phyloP scores from a whole-genome alignment of 2,797 vertebrate genomes.

The Intellagama lesueurii region DNA sequence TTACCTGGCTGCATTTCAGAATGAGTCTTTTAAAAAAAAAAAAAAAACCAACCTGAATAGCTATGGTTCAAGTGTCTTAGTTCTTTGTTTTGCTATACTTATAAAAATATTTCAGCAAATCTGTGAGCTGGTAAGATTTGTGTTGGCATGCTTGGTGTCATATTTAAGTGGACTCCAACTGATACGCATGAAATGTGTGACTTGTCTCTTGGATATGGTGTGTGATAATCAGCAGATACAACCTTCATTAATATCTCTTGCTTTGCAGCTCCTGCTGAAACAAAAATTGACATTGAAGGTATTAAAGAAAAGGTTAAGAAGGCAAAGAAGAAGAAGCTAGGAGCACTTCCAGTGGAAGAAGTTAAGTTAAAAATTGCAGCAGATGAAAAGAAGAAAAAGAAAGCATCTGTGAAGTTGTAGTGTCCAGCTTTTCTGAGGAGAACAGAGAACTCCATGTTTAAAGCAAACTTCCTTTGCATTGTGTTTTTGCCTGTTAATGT shows the following conservation, averaged over 20 bases:
- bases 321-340: conserved; percentile 93
- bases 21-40: no score
- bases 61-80: background rate
- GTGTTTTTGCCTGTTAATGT: background rate
- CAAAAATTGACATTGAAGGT: conserved; percentile 89
- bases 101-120: background rate
- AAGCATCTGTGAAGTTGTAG: conserved; percentile 47
- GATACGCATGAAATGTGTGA: background rate
- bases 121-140: background rate
- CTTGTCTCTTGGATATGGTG: background rate
- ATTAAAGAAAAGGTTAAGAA: conserved; percentile 95
- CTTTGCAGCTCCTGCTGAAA: conserved; percentile 81
- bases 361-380: conserved; percentile 75
- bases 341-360: conserved; percentile 86
- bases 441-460: background rate
- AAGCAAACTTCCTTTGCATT: background rate
- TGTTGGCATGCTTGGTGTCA: background rate
- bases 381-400: conserved; percentile 82
- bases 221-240: background rate
- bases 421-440: background rate
- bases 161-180: background rate
- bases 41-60: background rate
- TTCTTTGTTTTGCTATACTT: background rate
- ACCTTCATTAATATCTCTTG: conserved; percentile 34
- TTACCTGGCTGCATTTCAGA: background rate